These are phyloP conservation scores for Drosophila lutescens DNA, from an alignment of 2,888 invertebrate species.

Conservation along the genomic window DNA sequence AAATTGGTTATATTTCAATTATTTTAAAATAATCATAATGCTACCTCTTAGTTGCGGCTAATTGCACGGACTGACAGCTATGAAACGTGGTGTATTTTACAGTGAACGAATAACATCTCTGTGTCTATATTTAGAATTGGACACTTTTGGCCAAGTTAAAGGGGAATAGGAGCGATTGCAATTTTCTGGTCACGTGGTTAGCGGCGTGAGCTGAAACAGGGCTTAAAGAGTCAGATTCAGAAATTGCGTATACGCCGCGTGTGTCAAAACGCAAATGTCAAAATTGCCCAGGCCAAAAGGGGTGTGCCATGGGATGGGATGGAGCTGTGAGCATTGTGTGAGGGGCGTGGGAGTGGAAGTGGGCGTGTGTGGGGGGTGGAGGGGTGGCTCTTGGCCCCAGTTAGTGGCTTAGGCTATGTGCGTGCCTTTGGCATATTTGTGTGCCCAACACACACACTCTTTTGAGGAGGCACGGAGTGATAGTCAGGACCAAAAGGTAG, in stretches of 20 bases:
- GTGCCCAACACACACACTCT: slow-evolving; percentile 25
- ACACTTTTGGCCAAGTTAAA: slow-evolving; percentile 45
- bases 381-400: slow-evolving; percentile 8
- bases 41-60: too few relatives aligned
- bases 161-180: slow-evolving; percentile 8
- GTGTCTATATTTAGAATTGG: slow-evolving; percentile 24
- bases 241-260: slow-evolving; percentile 68
- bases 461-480: not conserved
- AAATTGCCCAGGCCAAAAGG: slow-evolving; percentile 25
- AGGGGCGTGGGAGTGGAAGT: slow-evolving; percentile 1
- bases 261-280: slow-evolving; percentile 54
- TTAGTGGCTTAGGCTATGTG: slow-evolving; percentile 38
- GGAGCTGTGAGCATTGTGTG: not conserved
- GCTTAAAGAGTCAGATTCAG: slow-evolving; percentile 38
- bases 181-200: slow-evolving; percentile 43
- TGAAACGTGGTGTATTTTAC: slow-evolving; percentile 3
- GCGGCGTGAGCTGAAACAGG: slow-evolving; percentile 17
- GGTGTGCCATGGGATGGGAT: not conserved
- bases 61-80: not conserved
- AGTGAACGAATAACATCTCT: slow-evolving; percentile 1
- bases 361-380: not conserved
- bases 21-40: too few relatives aligned
- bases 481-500: not conserved
- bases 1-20: too few relatives aligned
- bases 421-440: slow-evolving; percentile 73